phyloP scores from a whole-genome alignment of 2,113 vertebrate species.

The Hypocryptadius cinnamomeus region DNA sequence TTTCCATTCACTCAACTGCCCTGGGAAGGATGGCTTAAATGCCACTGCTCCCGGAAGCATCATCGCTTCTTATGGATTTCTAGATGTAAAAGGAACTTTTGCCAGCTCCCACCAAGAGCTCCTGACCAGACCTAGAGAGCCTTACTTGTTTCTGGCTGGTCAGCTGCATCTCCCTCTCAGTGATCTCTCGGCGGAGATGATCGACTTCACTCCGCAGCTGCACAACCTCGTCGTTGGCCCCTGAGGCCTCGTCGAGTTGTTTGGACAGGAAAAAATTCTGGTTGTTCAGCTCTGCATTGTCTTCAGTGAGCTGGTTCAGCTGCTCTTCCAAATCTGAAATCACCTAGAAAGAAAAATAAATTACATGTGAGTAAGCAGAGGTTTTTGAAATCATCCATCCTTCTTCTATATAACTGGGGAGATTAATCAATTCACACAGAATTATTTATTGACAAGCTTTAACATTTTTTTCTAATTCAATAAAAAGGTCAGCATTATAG shows the following conservation, averaged over 20 bases:
- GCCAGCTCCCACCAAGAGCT: neutral
- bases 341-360: conserved; percentile 72
- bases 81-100: neutral
- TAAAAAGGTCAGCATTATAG: neutral
- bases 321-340: conserved; percentile 98
- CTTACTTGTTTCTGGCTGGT: conserved; percentile 96
- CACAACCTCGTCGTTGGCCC: conserved; percentile 86
- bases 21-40: neutral
- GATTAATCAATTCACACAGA: neutral
- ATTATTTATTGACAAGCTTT: neutral
- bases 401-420: neutral
- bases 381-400: neutral
- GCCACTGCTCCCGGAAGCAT: neutral
- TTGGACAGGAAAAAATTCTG: conserved; percentile 98
- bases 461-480: neutral
- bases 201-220: conserved; percentile 92
- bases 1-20: neutral
- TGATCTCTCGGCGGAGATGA: conserved; percentile 91
- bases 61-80: neutral
- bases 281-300: conserved; percentile 94
- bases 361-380: neutral
- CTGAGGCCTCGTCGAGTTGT: conserved; percentile 91
- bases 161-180: conserved; percentile 95
- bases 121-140: neutral
- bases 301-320: conserved; percentile 89